These are phyloP conservation scores for Solenodon paradoxus DNA, from an alignment of 2,113 vertebrate genomes.

Conservation along the genomic window DNA sequence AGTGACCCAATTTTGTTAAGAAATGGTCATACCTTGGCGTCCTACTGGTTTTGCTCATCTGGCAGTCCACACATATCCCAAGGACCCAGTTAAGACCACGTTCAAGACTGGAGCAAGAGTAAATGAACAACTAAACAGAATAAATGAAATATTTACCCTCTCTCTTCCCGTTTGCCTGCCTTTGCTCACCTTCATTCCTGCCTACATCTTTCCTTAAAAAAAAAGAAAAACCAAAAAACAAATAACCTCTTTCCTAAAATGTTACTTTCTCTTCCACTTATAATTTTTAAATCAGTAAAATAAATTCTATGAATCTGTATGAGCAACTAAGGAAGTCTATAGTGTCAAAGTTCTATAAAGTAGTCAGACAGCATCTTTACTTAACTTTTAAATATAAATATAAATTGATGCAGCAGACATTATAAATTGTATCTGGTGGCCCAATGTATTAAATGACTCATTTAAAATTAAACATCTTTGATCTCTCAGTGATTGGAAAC, in stretches of 20 bases:
- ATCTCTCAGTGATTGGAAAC: constrained; percentile 76
- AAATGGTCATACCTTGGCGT: neutral
- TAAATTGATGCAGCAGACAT: neutral
- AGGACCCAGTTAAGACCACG: too few species aligned
- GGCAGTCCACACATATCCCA: too few species aligned
- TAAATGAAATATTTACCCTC: too few species aligned
- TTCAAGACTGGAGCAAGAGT: too few species aligned
- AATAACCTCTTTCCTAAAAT: neutral
- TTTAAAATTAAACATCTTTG: constrained; percentile 79
- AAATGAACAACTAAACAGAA: too few species aligned
- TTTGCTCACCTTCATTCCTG: too few species aligned
- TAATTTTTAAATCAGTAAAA: neutral
- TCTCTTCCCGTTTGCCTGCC: too few species aligned
- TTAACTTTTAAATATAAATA: constrained; percentile 20
- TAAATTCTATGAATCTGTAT: neutral
- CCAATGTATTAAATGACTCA: constrained; percentile 73
- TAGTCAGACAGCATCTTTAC: neutral
- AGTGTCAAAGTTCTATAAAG: neutral
- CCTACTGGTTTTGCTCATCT: too few species aligned
- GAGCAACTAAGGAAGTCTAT: neutral
- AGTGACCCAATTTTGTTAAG: neutral
- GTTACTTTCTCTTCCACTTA: neutral
- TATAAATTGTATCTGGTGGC: constrained; percentile 60
- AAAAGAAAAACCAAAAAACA: too few species aligned
- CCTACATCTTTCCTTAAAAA: too few species aligned